Conservation (phyloP, 2,113 vertebrate species). For the Hypocryptadius cinnamomeus region DNA sequence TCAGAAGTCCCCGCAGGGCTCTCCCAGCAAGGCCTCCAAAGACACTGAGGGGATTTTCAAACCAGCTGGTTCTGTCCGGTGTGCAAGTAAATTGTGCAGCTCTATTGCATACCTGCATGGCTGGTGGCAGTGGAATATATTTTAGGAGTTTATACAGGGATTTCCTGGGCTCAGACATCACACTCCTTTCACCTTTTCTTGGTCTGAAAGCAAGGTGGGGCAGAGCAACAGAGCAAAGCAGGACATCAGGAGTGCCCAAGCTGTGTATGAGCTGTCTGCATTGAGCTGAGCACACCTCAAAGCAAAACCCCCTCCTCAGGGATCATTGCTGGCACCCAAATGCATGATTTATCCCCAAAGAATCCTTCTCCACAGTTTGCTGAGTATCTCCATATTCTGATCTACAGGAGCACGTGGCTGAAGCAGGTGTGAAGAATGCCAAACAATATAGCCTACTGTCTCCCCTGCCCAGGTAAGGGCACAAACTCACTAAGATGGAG, state of each 20-base stretch:
- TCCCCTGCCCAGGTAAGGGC: neutral
- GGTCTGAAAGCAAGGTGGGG: neutral
- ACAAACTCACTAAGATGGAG: neutral
- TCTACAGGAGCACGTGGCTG: neutral
- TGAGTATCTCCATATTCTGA: neutral
- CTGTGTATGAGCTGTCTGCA: neutral
- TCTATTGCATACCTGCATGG: neutral
- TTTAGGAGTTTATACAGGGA: neutral
- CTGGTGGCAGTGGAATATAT: neutral
- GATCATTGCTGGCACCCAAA: neutral
- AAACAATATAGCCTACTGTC: neutral
- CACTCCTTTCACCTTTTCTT: neutral
- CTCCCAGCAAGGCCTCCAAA: neutral
- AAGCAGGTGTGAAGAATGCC: neutral
- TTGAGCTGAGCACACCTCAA: neutral
- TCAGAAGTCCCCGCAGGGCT: accelerated
- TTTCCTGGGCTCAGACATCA: neutral
- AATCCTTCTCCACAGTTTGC: neutral
- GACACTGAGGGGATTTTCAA: neutral
- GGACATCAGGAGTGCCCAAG: neutral
- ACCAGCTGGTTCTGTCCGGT: neutral
- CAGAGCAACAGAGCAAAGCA: neutral
- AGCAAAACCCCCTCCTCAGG: accelerated
- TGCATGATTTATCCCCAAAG: neutral
- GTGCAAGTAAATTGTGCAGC: neutral